phyloP scores from a whole-genome alignment of 1,140 invertebrate genomes.

The Drosophila sproati region DNA sequence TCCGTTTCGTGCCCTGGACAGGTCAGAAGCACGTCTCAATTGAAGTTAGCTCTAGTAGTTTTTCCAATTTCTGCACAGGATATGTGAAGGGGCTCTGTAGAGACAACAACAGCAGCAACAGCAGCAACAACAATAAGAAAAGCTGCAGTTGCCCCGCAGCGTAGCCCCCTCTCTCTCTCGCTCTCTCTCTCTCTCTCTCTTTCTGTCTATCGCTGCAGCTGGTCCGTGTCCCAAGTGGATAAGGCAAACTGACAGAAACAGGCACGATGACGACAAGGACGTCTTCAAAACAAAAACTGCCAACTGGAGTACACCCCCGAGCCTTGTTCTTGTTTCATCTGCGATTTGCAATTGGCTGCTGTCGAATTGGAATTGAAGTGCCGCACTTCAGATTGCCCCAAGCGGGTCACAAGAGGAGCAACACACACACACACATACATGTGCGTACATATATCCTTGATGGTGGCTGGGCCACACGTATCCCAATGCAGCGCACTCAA shows the following conservation, averaged over 20 bases:
- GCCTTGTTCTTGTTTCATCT: constrained; percentile 46
- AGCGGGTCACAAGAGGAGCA: constrained; percentile 4
- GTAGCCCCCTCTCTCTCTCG: background rate
- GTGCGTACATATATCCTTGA: background rate
- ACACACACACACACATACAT: constrained; percentile 1
- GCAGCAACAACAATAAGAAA: constrained; percentile 15
- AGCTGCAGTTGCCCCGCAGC: constrained; percentile 27
- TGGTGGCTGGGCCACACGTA: constrained; percentile 17
- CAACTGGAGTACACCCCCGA: constrained; percentile 35
- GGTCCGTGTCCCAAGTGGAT: constrained; percentile 50
- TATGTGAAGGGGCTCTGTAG: constrained; percentile 37
- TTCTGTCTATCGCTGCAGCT: constrained; percentile 18
- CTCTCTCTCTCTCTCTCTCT: background rate
- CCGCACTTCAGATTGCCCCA: constrained; percentile 43
- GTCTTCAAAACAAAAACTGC: constrained; percentile 53
- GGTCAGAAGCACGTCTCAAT: constrained; percentile 49
- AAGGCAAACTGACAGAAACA: constrained; percentile 56
- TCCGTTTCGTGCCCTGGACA: constrained; percentile 21
- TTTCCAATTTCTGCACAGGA: constrained; percentile 49
- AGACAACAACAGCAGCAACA: constrained; percentile 21
- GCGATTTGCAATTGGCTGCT: constrained; percentile 60
- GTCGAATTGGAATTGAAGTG: constrained; percentile 60
- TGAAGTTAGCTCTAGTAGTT: constrained; percentile 56
- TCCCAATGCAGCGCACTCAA: background rate
- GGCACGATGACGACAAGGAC: constrained; percentile 10